phyloP scores from a whole-genome alignment of 2,797 vertebrate genomes.

The Sebastes steindachneri region DNA sequence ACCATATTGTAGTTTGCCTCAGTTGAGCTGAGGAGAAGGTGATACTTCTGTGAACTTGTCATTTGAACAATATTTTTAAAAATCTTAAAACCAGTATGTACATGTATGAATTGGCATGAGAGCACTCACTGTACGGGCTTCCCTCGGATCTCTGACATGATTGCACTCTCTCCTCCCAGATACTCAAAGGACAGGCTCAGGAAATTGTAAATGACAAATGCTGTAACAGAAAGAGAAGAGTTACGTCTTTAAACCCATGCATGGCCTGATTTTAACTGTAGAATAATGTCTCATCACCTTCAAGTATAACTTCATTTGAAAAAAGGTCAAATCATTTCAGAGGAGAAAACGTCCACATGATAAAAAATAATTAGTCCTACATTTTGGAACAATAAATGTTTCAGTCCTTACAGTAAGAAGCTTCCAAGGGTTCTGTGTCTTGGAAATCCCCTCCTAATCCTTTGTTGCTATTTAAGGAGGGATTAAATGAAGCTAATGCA shows the following conservation, averaged over 20 bases:
- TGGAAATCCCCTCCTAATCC: slow-evolving; percentile 81
- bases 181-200: slow-evolving; percentile 98
- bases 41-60: not conserved
- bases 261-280: not conserved
- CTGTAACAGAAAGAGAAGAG: slow-evolving; percentile 76
- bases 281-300: slow-evolving; percentile 32
- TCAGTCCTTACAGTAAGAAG: slow-evolving; percentile 71
- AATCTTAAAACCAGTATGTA: not conserved
- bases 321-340: slow-evolving; percentile 49
- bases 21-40: not conserved
- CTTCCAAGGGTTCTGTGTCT: slow-evolving; percentile 73
- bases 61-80: not conserved
- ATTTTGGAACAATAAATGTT: slow-evolving; percentile 73
- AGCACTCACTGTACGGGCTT: slow-evolving; percentile 91
- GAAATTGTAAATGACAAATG: slow-evolving; percentile 98
- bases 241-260: not conserved
- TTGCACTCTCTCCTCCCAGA: slow-evolving; percentile 95
- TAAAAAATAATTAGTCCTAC: slow-evolving; percentile 68
- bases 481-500: slow-evolving; percentile 81
- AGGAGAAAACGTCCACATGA: slow-evolving; percentile 34
- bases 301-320: slow-evolving; percentile 38
- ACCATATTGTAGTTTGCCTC: not conserved
- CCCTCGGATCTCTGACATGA: slow-evolving; percentile 97
- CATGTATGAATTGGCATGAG: not conserved
- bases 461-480: slow-evolving; percentile 82